A percentile compares a stretch with the other conserved stretches of the same genome.
Conservation (phyloP, 2,113 vertebrate genomes). For the Manacus vitellinus region DNA sequence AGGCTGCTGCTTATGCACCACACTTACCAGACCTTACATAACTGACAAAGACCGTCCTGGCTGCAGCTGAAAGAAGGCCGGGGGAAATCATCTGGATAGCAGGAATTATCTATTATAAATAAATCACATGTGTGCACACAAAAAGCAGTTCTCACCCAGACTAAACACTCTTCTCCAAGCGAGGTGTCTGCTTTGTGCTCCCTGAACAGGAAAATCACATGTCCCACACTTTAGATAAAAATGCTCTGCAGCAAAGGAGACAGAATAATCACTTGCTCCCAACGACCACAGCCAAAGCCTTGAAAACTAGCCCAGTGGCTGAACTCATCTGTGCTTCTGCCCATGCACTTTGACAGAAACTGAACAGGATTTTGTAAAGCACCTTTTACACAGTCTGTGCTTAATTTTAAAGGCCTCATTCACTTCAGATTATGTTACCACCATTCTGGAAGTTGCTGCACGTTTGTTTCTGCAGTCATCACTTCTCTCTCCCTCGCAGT, state of each 20-base stretch:
- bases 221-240: background rate
- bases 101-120: conserved; percentile 48
- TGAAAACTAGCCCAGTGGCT: background rate
- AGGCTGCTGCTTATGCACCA: background rate
- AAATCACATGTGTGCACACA: background rate
- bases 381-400: background rate
- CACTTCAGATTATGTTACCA: background rate
- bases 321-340: background rate
- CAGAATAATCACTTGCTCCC: background rate
- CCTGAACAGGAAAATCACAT: conserved; percentile 25
- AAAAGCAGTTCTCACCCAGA: conserved; percentile 49
- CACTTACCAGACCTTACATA: conserved; percentile 19
- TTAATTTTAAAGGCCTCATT: conserved; percentile 15
- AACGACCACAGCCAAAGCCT: background rate
- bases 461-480: background rate
- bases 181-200: conserved; percentile 54
- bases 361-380: background rate
- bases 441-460: background rate
- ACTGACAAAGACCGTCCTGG: background rate
- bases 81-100: conserved; percentile 53
- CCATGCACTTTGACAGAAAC: background rate
- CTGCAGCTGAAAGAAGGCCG: conserved; percentile 19
- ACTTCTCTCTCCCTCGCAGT: background rate
- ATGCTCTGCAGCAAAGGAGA: background rate
- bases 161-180: conserved; percentile 57